Conservation (phyloP, 2,888 invertebrate genomes). For the Sussaba pulchella region DNA sequence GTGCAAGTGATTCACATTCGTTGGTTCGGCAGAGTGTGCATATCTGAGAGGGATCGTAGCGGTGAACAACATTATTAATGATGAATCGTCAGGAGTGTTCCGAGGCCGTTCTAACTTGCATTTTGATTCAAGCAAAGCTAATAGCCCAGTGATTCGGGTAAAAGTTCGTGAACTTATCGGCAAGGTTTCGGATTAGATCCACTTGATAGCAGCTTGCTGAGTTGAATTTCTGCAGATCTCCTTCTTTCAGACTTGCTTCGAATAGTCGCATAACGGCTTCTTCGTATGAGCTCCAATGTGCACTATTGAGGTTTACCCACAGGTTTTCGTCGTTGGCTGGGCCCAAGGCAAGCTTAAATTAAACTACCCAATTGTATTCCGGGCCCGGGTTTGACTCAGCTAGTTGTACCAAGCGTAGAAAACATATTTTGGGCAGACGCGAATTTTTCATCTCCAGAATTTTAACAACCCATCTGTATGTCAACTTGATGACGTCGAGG, state of each 20-base stretch:
- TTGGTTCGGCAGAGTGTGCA: neutral
- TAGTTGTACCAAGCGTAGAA: no score
- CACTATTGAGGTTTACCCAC: no score
- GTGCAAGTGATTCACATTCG: neutral
- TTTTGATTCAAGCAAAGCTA: slow-evolving; percentile 11
- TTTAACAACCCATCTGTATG: no score
- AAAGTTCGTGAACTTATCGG: neutral
- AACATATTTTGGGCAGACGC: no score
- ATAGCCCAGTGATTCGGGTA: slow-evolving; percentile 14
- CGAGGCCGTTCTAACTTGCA: slow-evolving; percentile 26
- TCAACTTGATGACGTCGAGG: no score
- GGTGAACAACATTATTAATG: no score
- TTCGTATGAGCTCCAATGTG: neutral
- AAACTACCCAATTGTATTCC: no score
- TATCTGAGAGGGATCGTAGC: neutral
- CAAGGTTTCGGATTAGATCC: neutral
- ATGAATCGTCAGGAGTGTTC: neutral
- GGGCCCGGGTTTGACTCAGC: no score
- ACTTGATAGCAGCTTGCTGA: slow-evolving; percentile 1
- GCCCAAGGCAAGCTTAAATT: no score
- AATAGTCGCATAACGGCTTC: neutral
- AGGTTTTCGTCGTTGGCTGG: no score
- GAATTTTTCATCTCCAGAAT: no score
- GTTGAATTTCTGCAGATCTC: neutral
- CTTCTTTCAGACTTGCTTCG: neutral